Base-by-base conservation (phyloP, 2,888 invertebrate species). In the Chrysolina oricalcia region DNA sequence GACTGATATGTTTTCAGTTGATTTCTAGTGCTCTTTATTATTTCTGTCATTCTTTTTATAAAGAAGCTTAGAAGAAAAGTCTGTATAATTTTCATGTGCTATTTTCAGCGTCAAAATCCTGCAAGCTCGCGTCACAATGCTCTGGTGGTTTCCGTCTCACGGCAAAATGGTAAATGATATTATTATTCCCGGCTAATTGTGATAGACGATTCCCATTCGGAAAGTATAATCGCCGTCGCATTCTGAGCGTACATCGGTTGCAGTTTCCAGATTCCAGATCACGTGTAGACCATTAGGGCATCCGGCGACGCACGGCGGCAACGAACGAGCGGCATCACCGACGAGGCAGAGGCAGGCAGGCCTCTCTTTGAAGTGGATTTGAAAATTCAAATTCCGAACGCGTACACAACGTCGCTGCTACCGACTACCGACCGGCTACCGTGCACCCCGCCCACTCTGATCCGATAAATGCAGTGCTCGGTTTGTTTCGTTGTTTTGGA, bases 231-330 rank as follows among this genome's bases (percentile, higher is more conserved):
- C 81, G 82, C 85, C 86, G 86, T 87, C 87, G 87, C 87, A 87
- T 87, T 86, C 85, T 86, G 85, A 87, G 83, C 86, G 86, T 86
- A 86, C 15, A 59, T 86, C 85, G 85, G 82, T 81, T 78, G 80
- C 82, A 80, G 84, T 86, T 85, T 87, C 86, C 86, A 86, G 86
- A 86, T 86, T 86, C 87, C 87, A 86, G 86, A 87, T 88, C 88
- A 88, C 88, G 88, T 88, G 88, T 87, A 86, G 84, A 83, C 88
- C 88, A 88, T 88, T 87, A 88, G 86, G 87, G 87, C 84, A 88
- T 87, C 88, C 87, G 87, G 87, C 87, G 84, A 84, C 77, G 78
- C 77, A 75, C 76, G 82, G 78, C 78, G 73, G 79, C 79, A 77
- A 73, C 81, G 27, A 27, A 27, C 27, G 27, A 69, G 63, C 69